Evolutionary conservation across 2,797 vertebrate species (phyloP).

Genomic region (Steatocranus sp.): DNA sequence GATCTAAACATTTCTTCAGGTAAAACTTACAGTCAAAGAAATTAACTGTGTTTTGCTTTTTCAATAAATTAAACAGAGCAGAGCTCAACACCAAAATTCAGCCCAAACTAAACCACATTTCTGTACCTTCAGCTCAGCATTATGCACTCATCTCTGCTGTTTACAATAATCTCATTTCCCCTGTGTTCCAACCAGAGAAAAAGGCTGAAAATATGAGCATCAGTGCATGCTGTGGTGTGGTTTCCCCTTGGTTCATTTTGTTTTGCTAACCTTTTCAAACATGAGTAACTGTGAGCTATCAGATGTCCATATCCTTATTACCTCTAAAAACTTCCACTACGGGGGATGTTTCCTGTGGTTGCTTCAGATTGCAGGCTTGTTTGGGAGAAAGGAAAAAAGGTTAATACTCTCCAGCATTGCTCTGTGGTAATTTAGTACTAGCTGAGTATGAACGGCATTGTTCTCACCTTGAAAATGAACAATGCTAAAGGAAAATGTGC

Average conservation of each 20-base stretch:
- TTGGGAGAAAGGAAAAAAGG: not conserved
- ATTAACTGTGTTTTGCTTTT: not conserved
- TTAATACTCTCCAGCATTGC: not conserved
- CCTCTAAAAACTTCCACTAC: conserved; percentile 34
- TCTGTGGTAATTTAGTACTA: not conserved
- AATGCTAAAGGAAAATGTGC: not conserved
- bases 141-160: not conserved
- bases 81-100: not conserved
- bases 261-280: conserved; percentile 57
- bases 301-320: conserved; percentile 34
- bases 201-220: conserved; percentile 5
- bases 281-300: conserved; percentile 48
- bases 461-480: conserved; percentile 16
- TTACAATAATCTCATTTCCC: not conserved
- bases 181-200: not conserved
- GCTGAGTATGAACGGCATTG: not conserved
- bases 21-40: not conserved
- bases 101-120: not conserved
- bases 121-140: not conserved
- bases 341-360: conserved; percentile 28
- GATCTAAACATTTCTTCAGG: not conserved
- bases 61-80: not conserved
- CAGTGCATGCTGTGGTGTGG: not conserved
- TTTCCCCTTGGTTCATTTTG: conserved; percentile 36
- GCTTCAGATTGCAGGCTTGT: conserved; percentile 25